phyloP scores from a whole-genome alignment of 2,888 invertebrate species.

The Caenorhabditis sp. region DNA sequence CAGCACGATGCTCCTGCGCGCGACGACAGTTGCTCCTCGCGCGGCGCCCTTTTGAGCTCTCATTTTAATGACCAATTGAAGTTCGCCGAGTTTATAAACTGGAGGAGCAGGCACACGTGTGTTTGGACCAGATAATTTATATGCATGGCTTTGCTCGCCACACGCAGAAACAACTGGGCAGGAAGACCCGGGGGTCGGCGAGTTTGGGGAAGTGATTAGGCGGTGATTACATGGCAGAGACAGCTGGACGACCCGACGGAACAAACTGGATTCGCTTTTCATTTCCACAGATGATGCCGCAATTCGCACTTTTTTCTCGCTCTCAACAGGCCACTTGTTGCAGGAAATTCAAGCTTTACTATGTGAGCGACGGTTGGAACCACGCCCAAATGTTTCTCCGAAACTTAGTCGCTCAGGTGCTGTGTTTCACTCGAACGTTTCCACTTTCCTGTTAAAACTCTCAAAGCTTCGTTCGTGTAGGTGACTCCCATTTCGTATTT shows the following conservation, averaged over 20 bases:
- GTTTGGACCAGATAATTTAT: constrained; percentile 39
- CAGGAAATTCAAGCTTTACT: constrained; percentile 21
- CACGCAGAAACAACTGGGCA: background rate
- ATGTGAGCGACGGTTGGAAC: background rate
- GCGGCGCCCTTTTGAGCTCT: constrained; percentile 46
- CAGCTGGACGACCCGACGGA: constrained; percentile 13
- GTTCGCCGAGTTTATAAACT: constrained; percentile 56
- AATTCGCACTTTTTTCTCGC: constrained; percentile 32
- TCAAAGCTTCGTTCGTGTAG: too few species aligned
- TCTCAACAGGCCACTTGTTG: too few species aligned
- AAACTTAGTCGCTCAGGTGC: too few species aligned
- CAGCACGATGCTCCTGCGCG: background rate
- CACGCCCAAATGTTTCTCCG: constrained; percentile 6
- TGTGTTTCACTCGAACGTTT: too few species aligned
- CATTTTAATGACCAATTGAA: constrained; percentile 58
- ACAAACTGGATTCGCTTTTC: constrained; percentile 29
- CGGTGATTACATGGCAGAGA: constrained; percentile 35
- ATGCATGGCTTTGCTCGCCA: constrained; percentile 11
- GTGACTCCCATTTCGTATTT: too few species aligned
- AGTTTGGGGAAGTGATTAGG: constrained; percentile 49
- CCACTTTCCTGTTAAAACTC: too few species aligned
- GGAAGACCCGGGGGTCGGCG: too few species aligned
- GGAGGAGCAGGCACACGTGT: constrained; percentile 38
- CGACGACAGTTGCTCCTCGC: constrained; percentile 35
- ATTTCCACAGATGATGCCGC: constrained; percentile 19